Base-by-base conservation (phyloP, 2,797 vertebrate species). In the Acrocephalus scirpaceus region DNA sequence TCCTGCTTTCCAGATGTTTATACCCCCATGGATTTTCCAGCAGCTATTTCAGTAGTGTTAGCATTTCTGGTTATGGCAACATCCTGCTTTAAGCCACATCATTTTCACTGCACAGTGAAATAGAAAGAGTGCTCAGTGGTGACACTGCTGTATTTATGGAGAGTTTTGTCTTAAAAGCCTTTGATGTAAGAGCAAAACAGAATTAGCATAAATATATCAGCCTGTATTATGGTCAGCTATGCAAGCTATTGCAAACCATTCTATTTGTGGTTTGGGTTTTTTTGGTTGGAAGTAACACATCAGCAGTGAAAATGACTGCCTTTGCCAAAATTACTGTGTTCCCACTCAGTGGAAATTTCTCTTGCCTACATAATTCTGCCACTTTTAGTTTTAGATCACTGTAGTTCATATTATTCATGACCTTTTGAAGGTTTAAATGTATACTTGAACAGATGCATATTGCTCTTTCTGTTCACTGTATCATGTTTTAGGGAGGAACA, bases 191-290 rank as follows among this genome's bases (percentile, higher is more conserved):
- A 87, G 36, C 47, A 65, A 44, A 92, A 54, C 50, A 88, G 20
- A 77, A 74, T 61, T 64, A 64, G 9, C 16, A 0, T 56, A 50
- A 87, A 56, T 51, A 3, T 45, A 47, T 70, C 47, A 73, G 14
- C 27, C 53, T 4, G 0, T 64, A n/a, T 11, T 48, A 66, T 0
- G 0, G 42, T 77, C 38, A 44, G 32, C 27, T 47, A 1, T 58
- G 17, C 15, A 45, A 73, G 23, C 15, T 90, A 32, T 11, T 71
- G 38, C 19, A 42, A 34, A 73, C 62, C 58, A 36, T 57, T 20
- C 25, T 51, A 22, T 9, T 18, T 76, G 11, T 69, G 22, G 16
- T 29, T 69, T 48, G 29, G 23, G 5, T 0, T 2, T 53, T 83
- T 89, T 38, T 32, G 26, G 6, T 57, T 78, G 36, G 40, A 83